Evolutionary conservation across 2,888 invertebrate genomes (phyloP).

Genomic region (Orthonychiurus folsomi): DNA sequence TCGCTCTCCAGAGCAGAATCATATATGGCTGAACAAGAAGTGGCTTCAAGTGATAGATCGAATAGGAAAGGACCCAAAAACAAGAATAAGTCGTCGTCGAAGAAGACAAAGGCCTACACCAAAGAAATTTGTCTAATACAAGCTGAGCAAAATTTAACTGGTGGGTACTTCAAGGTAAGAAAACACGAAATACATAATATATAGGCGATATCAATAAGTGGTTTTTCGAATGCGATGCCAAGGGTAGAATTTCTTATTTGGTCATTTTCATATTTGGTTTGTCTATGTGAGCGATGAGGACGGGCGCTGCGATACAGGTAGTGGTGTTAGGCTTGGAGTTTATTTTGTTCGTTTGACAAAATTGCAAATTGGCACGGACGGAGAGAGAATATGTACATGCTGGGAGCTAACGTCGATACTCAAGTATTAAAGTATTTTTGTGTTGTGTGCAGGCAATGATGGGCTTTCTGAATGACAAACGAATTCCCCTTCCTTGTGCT

Average conservation of each 20-base stretch:
- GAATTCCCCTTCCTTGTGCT: slow-evolving; percentile 69
- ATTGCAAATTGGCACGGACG: not conserved
- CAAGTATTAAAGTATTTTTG: not conserved
- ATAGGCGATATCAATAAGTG: too few relatives aligned
- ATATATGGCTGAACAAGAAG: slow-evolving; percentile 56
- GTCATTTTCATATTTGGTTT: not conserved
- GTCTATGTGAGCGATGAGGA: too few relatives aligned
- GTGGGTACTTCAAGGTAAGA: slow-evolving; percentile 80
- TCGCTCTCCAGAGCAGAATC: slow-evolving; percentile 82
- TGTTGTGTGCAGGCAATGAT: slow-evolving; percentile 62
- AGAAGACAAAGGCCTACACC: slow-evolving; percentile 63
- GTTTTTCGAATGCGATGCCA: too few relatives aligned
- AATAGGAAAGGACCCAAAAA: slow-evolving; percentile 39
- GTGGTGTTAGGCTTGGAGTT: too few relatives aligned
- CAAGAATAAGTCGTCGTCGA: slow-evolving; percentile 44
- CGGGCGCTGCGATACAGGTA: too few relatives aligned
- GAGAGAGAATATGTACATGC: not conserved
- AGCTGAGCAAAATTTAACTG: slow-evolving; percentile 86
- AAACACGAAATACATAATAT: not conserved
- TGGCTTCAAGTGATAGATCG: slow-evolving; percentile 19
- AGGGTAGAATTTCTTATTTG: too few relatives aligned
- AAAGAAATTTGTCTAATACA: slow-evolving; percentile 80
- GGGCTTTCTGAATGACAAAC: slow-evolving; percentile 78
- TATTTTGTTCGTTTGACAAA: not conserved
- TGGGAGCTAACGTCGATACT: not conserved